Conservation (phyloP, 2,797 vertebrate genomes). For the Tapera naevia region DNA sequence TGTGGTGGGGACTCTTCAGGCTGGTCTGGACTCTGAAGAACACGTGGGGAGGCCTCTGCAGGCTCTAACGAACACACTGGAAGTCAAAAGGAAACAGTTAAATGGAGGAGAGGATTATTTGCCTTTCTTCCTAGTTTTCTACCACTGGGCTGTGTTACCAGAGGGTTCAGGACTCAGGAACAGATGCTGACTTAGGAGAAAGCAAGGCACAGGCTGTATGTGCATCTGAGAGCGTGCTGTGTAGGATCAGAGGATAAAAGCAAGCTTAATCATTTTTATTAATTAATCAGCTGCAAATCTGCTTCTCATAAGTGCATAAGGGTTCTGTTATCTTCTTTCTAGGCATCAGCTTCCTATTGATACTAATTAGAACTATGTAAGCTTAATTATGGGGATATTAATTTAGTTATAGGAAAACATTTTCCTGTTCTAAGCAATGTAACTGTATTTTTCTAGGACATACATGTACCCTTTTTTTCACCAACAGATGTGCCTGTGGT, state of each 20-base stretch:
- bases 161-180: neutral
- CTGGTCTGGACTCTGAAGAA: neutral
- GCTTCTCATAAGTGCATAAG: neutral
- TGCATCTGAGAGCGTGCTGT: neutral
- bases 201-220: neutral
- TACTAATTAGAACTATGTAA: neutral
- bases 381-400: neutral
- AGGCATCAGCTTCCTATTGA: neutral
- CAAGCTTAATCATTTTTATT: neutral
- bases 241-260: neutral
- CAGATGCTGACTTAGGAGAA: neutral
- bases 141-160: neutral
- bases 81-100: neutral
- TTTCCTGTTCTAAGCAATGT: neutral
- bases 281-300: constrained; percentile 7
- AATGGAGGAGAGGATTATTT: neutral
- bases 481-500: neutral
- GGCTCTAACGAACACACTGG: neutral
- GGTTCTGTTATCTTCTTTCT: neutral
- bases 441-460: neutral
- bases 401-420: neutral
- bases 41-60: neutral
- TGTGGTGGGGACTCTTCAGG: accelerated
- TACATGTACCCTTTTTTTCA: neutral
- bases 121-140: neutral